Evolutionary conservation across 2,888 invertebrate species (phyloP), one percentile per base, ranked within the genome.

Genomic region (Plagiodera versicolora): DNA sequence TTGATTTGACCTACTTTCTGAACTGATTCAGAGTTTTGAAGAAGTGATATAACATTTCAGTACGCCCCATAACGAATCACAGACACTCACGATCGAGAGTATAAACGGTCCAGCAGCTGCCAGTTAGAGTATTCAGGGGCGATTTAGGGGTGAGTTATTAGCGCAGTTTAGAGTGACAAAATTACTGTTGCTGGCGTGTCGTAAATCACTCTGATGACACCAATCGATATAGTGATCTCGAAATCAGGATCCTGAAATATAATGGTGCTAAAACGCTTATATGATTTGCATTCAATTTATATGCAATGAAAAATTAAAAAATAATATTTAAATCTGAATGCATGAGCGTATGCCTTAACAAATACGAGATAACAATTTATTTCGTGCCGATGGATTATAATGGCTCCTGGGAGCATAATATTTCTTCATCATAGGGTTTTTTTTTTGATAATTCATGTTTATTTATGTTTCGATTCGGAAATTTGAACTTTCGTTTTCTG

Each of bases 81-180:
- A 14, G 39, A 39, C 39, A 39, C n/a, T n/a, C 32, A 11, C 32
- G n/a, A 14, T n/a, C n/a, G 39, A 39, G 14, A 14, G 39, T 39
- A 39, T 39, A 39, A 39, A 14, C 39, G 39, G 39, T 39, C 39
- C 39, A 39, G 39, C 39, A 39, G 39, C 39, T 39, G 39, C 39
- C 39, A 39, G 39, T 39, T 39, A n/a, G 39, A 39, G 39, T 39
- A 39, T 39, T 39, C 14, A 39, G 39, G 39, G 39, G 39, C 14
- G 39, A 39, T 14, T 39, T 14, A 39, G 14, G 39, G 14, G 14
- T 39, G 39, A 39, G 39, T 39, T 39, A 39, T 39, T 39, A 39
- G 39, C 39, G 39, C 14, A 14, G 39, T 39, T 39, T 14, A 14
- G 39, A 11, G 39, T 39, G 39, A 39, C 39, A 39, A 39, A 39